Percentiles rank a stretch among this genome's conserved stretches.
Evolutionary conservation across 2,888 invertebrate species (phyloP).

Genomic region (Cosmopolites sordidus): DNA sequence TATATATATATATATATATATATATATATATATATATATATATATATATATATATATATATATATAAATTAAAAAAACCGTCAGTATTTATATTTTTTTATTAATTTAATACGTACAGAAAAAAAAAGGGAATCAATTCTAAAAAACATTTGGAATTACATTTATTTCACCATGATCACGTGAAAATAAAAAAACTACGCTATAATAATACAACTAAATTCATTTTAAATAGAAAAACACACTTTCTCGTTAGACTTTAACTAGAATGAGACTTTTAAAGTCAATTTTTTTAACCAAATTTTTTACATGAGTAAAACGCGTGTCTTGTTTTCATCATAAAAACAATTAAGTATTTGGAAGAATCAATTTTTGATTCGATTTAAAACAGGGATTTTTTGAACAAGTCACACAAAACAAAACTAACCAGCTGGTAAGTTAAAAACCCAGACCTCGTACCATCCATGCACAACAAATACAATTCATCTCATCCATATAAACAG

Average conservation of each 20-base stretch:
- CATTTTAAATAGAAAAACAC: constrained; percentile 9
- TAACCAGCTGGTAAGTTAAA: no score
- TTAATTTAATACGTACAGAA: constrained; percentile 11
- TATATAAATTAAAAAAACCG: neutral
- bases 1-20: no score
- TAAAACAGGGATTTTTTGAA: no score
- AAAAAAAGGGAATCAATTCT: constrained; percentile 6
- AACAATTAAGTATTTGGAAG: no score
- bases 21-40: no score
- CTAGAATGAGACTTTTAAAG: constrained; percentile 11
- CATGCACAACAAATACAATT: neutral
- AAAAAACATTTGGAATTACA: constrained; percentile 15
- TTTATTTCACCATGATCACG: constrained; percentile 14
- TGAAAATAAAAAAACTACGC: constrained; percentile 8
- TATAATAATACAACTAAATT: constrained; percentile 12
- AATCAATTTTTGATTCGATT: no score
- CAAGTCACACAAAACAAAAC: no score
- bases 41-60: no score
- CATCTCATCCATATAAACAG: constrained; percentile 3
- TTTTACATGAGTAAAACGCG: no score
- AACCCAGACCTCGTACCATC: no score
- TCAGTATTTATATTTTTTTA: constrained; percentile 3
- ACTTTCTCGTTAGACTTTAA: constrained; percentile 7
- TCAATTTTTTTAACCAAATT: constrained; percentile 1
- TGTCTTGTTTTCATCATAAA: neutral